phyloP scores from a whole-genome alignment of 2,113 vertebrate species.

The Pterocles burchelli region DNA sequence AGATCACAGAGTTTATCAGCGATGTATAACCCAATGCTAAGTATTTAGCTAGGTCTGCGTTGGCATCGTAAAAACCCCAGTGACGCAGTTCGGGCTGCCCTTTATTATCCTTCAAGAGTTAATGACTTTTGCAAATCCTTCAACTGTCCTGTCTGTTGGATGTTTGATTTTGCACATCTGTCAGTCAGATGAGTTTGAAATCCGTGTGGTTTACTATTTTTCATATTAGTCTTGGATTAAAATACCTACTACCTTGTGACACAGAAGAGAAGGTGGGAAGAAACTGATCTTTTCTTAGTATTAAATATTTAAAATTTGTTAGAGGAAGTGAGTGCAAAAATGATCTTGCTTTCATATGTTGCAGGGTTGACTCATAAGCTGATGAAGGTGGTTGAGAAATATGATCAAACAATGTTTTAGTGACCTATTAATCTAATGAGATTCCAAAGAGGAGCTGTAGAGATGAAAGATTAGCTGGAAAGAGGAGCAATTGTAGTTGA shows the following conservation, averaged over 20 bases:
- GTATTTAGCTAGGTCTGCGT: neutral
- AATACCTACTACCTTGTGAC: neutral
- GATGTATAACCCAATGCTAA: neutral
- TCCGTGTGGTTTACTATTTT: neutral
- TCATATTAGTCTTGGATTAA: neutral
- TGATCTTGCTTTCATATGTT: neutral
- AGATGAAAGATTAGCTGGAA: slow-evolving; percentile 18
- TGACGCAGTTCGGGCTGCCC: neutral
- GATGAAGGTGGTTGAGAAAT: slow-evolving; percentile 17
- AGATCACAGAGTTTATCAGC: neutral
- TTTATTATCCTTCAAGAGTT: neutral
- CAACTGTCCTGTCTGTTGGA: neutral
- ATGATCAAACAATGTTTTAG: slow-evolving; percentile 54
- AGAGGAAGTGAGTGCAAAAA: slow-evolving; percentile 13
- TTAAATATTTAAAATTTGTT: slow-evolving; percentile 19
- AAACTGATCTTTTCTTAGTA: slow-evolving; percentile 29
- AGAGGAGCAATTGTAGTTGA: slow-evolving; percentile 6
- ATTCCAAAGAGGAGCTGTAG: neutral
- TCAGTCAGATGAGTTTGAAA: slow-evolving; percentile 3
- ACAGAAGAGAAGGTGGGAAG: slow-evolving; percentile 7
- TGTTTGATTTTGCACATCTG: neutral
- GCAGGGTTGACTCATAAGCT: slow-evolving; percentile 8
- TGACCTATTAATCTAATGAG: slow-evolving; percentile 50
- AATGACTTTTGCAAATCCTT: neutral
- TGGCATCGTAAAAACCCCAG: neutral